Conservation (phyloP, 2,888 invertebrate species). For the Heliconius charithonia region DNA sequence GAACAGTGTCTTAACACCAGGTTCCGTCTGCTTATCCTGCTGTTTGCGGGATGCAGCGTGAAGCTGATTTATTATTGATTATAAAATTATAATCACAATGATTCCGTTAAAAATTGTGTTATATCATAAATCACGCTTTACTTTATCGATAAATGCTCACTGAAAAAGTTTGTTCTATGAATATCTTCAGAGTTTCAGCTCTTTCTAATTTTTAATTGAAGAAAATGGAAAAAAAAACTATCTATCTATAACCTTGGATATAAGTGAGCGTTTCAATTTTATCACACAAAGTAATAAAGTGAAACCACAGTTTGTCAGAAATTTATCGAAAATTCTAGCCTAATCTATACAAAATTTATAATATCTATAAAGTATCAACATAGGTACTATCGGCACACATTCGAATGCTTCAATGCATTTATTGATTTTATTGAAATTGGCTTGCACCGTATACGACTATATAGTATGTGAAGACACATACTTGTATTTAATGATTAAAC, state of each 20-base stretch:
- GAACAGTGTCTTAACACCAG: too few relatives aligned
- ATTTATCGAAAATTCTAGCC: background rate
- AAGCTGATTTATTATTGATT: too few relatives aligned
- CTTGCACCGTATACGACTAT: background rate
- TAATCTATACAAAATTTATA: slow-evolving; percentile 1
- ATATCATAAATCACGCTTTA: background rate
- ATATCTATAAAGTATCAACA: background rate
- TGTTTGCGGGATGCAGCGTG: too few relatives aligned
- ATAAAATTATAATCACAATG: background rate
- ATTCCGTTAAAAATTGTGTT: background rate
- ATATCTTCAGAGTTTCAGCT: background rate
- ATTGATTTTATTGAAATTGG: slow-evolving; percentile 30
- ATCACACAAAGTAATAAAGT: background rate
- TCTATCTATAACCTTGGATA: too few relatives aligned
- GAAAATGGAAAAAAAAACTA: too few relatives aligned
- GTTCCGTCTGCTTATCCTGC: too few relatives aligned
- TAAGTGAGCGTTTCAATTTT: background rate
- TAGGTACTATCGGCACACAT: slow-evolving; percentile 8
- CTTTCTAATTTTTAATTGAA: background rate
- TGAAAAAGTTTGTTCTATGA: background rate
- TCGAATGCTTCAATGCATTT: slow-evolving; percentile 13
- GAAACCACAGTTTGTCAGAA: background rate
- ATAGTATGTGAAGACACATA: slow-evolving; percentile 4
- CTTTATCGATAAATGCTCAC: background rate
- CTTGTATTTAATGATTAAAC: background rate